Evolutionary conservation across 2,888 invertebrate species (phyloP).

Genomic region (Hedya salicella): DNA sequence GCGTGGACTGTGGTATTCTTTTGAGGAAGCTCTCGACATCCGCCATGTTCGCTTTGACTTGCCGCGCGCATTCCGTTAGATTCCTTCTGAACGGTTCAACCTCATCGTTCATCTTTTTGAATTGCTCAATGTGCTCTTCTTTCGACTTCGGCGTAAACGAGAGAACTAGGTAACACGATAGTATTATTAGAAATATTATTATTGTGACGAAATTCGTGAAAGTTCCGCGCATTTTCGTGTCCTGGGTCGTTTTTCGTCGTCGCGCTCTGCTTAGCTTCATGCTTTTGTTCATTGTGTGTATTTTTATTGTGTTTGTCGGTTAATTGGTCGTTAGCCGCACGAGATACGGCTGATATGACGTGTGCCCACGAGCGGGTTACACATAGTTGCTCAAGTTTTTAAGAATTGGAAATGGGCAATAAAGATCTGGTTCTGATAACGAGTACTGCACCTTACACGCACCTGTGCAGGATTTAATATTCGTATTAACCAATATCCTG

Average conservation of each 20-base stretch:
- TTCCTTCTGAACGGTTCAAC: slow-evolving; percentile 77
- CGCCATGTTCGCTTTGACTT: slow-evolving; percentile 69
- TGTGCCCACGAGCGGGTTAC: slow-evolving; percentile 43
- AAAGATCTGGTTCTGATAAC: slow-evolving; percentile 25
- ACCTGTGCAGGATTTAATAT: slow-evolving; percentile 6
- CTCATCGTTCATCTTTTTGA: slow-evolving; percentile 64
- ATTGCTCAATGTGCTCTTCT: slow-evolving; percentile 67
- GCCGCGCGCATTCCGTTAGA: slow-evolving; percentile 72
- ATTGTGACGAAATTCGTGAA: slow-evolving; percentile 49
- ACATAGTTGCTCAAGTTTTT: slow-evolving; percentile 41
- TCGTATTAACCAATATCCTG: slow-evolving; percentile 12
- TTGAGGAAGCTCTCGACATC: slow-evolving; percentile 76
- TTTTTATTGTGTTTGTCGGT: slow-evolving; percentile 48
- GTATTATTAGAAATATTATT: slow-evolving; percentile 52
- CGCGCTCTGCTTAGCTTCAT: slow-evolving; percentile 53
- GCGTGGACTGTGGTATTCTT: slow-evolving; percentile 67
- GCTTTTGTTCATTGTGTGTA: slow-evolving; percentile 49
- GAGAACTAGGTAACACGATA: slow-evolving; percentile 56
- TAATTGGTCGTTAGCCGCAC: slow-evolving; percentile 65
- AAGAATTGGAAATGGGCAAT: slow-evolving; percentile 25
- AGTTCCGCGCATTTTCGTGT: slow-evolving; percentile 54
- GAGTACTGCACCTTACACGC: slow-evolving; percentile 4
- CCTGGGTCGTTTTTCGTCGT: slow-evolving; percentile 48
- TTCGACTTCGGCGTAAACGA: slow-evolving; percentile 70
- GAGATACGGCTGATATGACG: slow-evolving; percentile 45